Evolutionary conservation across 2,113 vertebrate genomes (phyloP).

Genomic region (Chauna torquata): DNA sequence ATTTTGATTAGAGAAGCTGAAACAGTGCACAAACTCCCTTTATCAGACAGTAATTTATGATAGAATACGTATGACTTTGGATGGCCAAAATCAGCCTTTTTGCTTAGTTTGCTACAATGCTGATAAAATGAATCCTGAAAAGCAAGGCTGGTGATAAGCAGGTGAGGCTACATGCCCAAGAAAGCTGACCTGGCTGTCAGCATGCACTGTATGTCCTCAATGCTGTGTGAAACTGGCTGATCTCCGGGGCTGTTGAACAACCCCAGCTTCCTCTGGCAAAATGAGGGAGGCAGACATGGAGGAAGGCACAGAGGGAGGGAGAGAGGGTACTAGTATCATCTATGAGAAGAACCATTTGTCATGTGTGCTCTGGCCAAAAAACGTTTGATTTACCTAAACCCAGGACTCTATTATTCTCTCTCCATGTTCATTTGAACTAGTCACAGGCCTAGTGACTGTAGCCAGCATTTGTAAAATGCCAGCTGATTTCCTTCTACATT

Average conservation of each 20-base stretch:
- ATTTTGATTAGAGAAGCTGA: background rate
- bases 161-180: background rate
- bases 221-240: background rate
- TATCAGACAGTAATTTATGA: background rate
- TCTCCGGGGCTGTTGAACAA: background rate
- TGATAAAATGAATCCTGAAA: background rate
- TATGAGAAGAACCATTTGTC: background rate
- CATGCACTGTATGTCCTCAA: background rate
- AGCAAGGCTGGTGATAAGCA: background rate
- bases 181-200: background rate
- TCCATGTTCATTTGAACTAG: background rate
- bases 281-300: background rate
- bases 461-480: background rate
- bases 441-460: background rate
- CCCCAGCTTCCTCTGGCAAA: background rate
- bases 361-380: background rate
- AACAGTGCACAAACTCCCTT: background rate
- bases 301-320: background rate
- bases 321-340: background rate
- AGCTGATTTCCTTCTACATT: background rate
- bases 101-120: background rate
- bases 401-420: background rate
- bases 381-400: background rate
- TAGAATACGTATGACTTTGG: background rate
- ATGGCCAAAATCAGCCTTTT: background rate